Evolutionary conservation across 2,113 vertebrate genomes (phyloP).

Genomic region (Coptodon rendalli): DNA sequence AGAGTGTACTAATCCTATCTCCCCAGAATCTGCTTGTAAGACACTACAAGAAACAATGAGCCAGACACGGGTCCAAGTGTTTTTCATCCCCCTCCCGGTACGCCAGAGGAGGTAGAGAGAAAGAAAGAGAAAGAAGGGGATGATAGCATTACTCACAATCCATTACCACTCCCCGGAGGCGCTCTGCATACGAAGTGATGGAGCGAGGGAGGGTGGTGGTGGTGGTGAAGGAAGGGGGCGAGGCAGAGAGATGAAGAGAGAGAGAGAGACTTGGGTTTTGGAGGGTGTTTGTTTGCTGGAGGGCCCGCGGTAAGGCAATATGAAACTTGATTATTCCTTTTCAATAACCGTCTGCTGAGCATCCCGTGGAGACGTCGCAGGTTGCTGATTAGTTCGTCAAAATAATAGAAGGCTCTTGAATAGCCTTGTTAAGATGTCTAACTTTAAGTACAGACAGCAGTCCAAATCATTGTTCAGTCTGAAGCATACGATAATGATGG

Average conservation of each 20-base stretch:
- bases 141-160: constrained; percentile 72
- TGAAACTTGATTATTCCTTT: constrained; percentile 63
- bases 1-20: constrained; percentile 23
- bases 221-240: neutral
- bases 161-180: constrained; percentile 67
- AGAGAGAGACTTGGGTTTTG: neutral
- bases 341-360: constrained; percentile 47
- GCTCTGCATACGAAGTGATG: constrained; percentile 33
- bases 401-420: constrained; percentile 33
- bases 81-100: constrained; percentile 9
- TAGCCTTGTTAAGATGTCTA: constrained; percentile 38
- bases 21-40: constrained; percentile 39
- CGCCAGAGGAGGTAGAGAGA: constrained; percentile 29
- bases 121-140: constrained; percentile 22
- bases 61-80: constrained; percentile 52
- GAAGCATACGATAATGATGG: constrained; percentile 13
- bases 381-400: constrained; percentile 41
- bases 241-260: neutral
- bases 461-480: neutral
- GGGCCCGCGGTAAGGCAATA: constrained; percentile 25
- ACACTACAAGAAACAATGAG: constrained; percentile 55
- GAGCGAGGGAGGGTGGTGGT: neutral
- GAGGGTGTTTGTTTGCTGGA: constrained; percentile 34
- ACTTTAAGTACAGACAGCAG: constrained; percentile 20
- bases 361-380: constrained; percentile 23